These are phyloP conservation scores for Eupithecia abbreviata DNA, from an alignment of 2,888 invertebrate species.

Conservation along the genomic window DNA sequence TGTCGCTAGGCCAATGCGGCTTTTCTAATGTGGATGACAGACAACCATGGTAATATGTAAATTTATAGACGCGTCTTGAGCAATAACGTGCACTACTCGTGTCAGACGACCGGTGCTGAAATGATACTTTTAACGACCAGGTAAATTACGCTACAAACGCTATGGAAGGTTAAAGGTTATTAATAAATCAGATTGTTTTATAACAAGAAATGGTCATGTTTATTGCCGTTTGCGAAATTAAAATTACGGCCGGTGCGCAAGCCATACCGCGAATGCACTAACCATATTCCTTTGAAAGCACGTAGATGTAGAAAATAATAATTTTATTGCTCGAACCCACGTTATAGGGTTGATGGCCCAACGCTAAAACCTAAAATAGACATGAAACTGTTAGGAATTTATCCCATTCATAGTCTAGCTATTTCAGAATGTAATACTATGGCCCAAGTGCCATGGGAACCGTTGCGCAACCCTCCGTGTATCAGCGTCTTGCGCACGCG, in stretches of 20 bases:
- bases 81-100: background rate
- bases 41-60: background rate
- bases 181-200: conserved; percentile 24
- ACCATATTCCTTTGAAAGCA: conserved; percentile 29
- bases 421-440: conserved; percentile 43
- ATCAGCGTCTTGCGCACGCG: conserved; percentile 50
- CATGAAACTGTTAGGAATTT: conserved; percentile 61
- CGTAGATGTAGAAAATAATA: conserved; percentile 35
- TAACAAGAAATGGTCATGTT: conserved; percentile 19
- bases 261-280: conserved; percentile 30
- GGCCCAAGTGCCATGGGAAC: conserved; percentile 39
- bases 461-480: conserved; percentile 47
- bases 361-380: conserved; percentile 52
- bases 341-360: conserved; percentile 36
- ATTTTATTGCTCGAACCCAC: conserved; percentile 34
- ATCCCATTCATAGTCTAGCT: conserved; percentile 56
- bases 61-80: conserved; percentile 6
- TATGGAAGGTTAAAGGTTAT: conserved; percentile 23
- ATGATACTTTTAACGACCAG: conserved; percentile 12
- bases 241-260: conserved; percentile 25
- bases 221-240: conserved; percentile 31
- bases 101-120: conserved; percentile 9
- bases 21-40: background rate
- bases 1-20: background rate
- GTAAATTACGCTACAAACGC: conserved; percentile 13